Base-by-base conservation (phyloP, 2,113 vertebrate genomes). In the Lutjanus erythropterus region DNA sequence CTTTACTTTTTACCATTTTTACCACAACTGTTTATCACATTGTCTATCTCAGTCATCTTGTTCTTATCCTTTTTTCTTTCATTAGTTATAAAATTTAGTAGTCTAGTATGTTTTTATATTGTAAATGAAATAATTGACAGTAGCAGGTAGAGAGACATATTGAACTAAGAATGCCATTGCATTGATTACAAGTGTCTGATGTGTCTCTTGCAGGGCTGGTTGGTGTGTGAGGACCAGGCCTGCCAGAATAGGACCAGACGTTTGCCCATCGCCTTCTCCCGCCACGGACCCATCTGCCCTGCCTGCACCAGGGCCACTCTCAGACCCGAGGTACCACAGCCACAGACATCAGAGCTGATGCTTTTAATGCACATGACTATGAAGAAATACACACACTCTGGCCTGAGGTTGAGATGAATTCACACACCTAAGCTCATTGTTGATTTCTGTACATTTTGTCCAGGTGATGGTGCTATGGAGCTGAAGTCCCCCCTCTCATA, bases 181-280 rank as follows among this genome's bases (percentile, higher is more conserved):
- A n/a, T n/a, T n/a, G n/a, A n/a, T n/a, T n/a, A n/a, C n/a, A n/a
- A n/a, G 0, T 25, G 15, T 60, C 6, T 69, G 8, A 25, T 50
- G n/a, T 75, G 3, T 66, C 1, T 69, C 18, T 70, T 21, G 1
- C 52, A 99, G 98, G 96, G 96, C 47, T 99, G 98, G 98, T 91
- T 98, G 74, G 89, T 96, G 71, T 99, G 98, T n/a, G 98, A 99
- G 88, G 98, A 99, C 75, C 97, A 95, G 86, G 94, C 97, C 2
- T 99, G 98, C 89, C 95, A 91, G 85, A 96, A 96, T 88, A 94
- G 96, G 83, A 98, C 95, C 70, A 96, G 96, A 19, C 96, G 95
- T 18, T 88, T 98, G 80, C 97, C 98, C 3, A 88, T 98, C 65
- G 94, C 92, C 21, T 99, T 99, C 89, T 98, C 96, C 29, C 95